Base-by-base conservation (phyloP, 2,113 vertebrate genomes). In the Myrmecobius fasciatus region DNA sequence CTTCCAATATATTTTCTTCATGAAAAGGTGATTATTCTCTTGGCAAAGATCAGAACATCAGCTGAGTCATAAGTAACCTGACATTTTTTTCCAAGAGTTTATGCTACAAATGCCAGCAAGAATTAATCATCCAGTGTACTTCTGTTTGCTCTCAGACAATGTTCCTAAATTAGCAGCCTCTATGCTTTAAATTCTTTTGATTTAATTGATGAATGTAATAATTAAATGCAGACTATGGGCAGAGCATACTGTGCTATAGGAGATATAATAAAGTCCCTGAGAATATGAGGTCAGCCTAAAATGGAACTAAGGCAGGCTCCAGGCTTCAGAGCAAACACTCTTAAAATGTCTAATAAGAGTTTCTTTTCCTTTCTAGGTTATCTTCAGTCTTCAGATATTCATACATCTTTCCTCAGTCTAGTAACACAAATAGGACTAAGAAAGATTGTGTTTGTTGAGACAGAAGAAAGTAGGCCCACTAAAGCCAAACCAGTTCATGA, bases 111-210 rank as follows among this genome's bases (percentile, higher is more conserved):
- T 90, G 95, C 53, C 12, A 95, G 24, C 20, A 96, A 95, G 91
- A 96, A 92, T 96, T 95, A 97, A 95, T 96, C 90, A 94, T 47
- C 12, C 17, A 43, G 67, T 94, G 49, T 95, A 91, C 95, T 96
- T 95, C 43, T 96, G 67, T 94, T 95, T 89, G 52, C 91, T 94
- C 89, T 93, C 88, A 89, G 24, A 93, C 95, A 95, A 83, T 94
- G 54, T 94, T 96, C 49, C 52, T 96, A 94, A 96, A 96, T 96
- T 90, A 96, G 89, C 94, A 8, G 22, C 24, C n/a, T 96, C 53
- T 96, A 51, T 95, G 96, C 91, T 94, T 96, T 94, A 96, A 96
- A 96, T 49, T 53, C 36, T 26, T 92, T 92, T 93, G 24, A 94
- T 28, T 94, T 97, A 97, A 92, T 92, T 96, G 96, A 96, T 93